Conservation (phyloP, 2,888 invertebrate genomes). For the Idaea biselata region DNA sequence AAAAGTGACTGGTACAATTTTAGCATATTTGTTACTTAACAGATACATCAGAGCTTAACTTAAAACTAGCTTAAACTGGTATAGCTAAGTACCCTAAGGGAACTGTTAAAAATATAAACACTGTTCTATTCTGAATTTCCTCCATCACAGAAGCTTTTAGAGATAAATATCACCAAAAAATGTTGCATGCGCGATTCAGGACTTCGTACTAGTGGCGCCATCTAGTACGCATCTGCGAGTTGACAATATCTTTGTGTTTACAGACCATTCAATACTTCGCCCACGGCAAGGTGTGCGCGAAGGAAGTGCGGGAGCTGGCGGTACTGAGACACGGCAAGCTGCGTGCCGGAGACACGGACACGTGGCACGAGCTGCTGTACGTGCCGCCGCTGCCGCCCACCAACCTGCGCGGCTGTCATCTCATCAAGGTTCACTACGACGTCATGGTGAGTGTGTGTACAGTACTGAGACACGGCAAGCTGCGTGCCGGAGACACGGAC, state of each 20-base stretch:
- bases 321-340: constrained; percentile 89
- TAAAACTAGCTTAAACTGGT: too few relatives aligned
- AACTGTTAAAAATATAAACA: too few relatives aligned
- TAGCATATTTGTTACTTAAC: too few relatives aligned
- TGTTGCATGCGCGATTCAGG: too few relatives aligned
- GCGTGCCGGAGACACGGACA: constrained; percentile 88
- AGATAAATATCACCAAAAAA: too few relatives aligned
- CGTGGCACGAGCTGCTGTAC: constrained; percentile 94
- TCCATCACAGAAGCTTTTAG: too few relatives aligned
- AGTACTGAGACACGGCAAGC: background rate
- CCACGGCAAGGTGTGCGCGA: constrained; percentile 91
- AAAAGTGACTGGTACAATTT: too few relatives aligned
- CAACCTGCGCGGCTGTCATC: constrained; percentile 94
- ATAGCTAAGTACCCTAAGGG: too few relatives aligned
- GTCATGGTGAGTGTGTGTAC: constrained; percentile 88
- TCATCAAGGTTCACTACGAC: constrained; percentile 96
- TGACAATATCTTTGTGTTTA: background rate
- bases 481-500: too few relatives aligned
- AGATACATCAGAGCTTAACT: too few relatives aligned
- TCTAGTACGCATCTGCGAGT: background rate
- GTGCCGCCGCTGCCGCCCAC: constrained; percentile 97
- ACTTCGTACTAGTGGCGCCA: too few relatives aligned
- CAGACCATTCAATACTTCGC: constrained; percentile 94
- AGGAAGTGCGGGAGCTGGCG: constrained; percentile 92
- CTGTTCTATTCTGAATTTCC: too few relatives aligned